Conservation (phyloP, 2,113 vertebrate species). For the Eulacestoma nigropectus region DNA sequence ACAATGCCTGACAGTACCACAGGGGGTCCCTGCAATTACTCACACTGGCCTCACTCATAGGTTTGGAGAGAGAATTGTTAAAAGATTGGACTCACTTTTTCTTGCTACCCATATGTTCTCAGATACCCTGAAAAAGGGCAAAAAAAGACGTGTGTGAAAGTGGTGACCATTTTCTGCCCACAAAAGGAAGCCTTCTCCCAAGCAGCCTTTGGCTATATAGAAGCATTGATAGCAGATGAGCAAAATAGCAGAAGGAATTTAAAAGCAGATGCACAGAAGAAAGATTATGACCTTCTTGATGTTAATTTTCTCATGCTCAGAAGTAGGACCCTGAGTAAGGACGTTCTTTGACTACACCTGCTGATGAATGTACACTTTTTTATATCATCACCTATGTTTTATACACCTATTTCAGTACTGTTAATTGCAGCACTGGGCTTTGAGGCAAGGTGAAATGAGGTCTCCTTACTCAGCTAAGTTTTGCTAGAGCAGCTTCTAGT, state of each 20-base stretch:
- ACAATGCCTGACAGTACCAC: neutral
- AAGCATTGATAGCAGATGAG: neutral
- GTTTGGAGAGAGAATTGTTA: neutral
- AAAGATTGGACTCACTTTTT: neutral
- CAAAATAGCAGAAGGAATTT: neutral
- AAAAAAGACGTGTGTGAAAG: neutral
- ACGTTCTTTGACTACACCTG: neutral
- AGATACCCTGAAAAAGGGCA: neutral
- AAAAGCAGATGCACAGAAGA: neutral
- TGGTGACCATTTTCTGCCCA: neutral
- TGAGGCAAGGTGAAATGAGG: neutral
- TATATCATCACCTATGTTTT: neutral
- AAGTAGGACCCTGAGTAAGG: neutral
- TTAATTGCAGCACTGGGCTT: neutral
- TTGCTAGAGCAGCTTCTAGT: neutral
- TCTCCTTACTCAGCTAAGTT: neutral
- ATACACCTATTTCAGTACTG: neutral
- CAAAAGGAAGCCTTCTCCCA: neutral
- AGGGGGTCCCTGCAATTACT: neutral
- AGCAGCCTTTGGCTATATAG: neutral
- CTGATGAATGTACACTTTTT: neutral
- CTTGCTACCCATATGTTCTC: neutral
- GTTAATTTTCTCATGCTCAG: neutral
- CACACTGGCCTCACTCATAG: neutral
- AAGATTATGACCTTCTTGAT: neutral